Evolutionary conservation across 2,888 invertebrate genomes (phyloP).

Genomic region (Malthinus seriepunctatus): DNA sequence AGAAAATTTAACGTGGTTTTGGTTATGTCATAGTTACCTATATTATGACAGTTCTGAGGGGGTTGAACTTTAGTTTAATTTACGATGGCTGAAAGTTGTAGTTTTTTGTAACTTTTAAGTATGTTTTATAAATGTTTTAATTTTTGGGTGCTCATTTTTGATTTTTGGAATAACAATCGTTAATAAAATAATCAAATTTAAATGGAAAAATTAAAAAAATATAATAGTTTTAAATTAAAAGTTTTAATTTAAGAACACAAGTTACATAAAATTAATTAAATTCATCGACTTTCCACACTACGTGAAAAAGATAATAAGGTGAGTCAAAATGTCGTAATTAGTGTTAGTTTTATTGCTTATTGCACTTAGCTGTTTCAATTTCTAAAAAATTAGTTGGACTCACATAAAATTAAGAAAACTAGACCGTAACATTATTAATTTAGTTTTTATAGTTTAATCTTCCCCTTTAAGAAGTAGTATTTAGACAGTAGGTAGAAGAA

Average conservation of each 20-base stretch:
- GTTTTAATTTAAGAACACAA: neutral
- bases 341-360: too few relatives aligned
- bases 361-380: too few relatives aligned
- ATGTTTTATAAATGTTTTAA: slow-evolving; percentile 1
- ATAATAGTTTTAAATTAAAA: neutral
- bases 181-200: slow-evolving; percentile 2
- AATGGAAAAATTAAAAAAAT: slow-evolving; percentile 1
- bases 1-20: slow-evolving; percentile 25
- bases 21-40: slow-evolving; percentile 35
- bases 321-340: too few relatives aligned
- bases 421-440: too few relatives aligned
- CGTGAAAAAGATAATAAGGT: too few relatives aligned
- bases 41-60: slow-evolving; percentile 34
- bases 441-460: too few relatives aligned
- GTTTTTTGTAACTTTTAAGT: slow-evolving; percentile 11
- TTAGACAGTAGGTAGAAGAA: too few relatives aligned
- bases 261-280: neutral
- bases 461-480: too few relatives aligned
- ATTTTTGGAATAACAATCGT: neutral
- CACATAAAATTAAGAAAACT: too few relatives aligned
- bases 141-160: slow-evolving; percentile 1
- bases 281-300: too few relatives aligned
- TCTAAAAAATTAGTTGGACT: too few relatives aligned
- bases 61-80: slow-evolving; percentile 32
- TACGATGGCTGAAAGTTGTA: slow-evolving; percentile 21